Conservation (phyloP, 1,140 invertebrate species). For the Laupala kohalensis region DNA sequence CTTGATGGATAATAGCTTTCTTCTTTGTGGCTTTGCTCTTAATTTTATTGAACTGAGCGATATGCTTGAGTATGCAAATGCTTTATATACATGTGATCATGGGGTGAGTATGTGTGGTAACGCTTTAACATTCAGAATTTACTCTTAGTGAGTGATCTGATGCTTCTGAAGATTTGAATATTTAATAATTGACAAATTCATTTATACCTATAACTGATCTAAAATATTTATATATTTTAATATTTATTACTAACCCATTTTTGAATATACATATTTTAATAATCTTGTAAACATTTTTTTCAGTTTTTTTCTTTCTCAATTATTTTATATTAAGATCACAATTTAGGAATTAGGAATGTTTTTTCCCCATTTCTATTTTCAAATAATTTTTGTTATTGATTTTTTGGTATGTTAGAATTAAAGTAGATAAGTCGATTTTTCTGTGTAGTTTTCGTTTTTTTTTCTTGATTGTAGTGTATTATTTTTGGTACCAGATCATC, state of each 20-base stretch:
- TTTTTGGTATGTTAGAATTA: not conserved
- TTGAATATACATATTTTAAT: not conserved
- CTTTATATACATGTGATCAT: not conserved
- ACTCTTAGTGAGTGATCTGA: too few relatives aligned
- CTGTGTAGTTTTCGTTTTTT: not conserved
- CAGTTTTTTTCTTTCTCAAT: not conserved
- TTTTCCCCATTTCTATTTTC: not conserved
- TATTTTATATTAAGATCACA: too few relatives aligned
- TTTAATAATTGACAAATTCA: not conserved
- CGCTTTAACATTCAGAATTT: not conserved
- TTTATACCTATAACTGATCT: not conserved
- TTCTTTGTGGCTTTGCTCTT: not conserved
- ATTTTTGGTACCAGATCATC: not conserved
- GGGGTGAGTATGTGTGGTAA: not conserved
- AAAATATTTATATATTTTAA: not conserved
- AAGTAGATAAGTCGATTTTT: not conserved
- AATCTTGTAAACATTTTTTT: not conserved
- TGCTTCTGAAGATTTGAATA: not conserved
- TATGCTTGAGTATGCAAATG: conserved; percentile 1
- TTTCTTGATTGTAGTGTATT: not conserved
- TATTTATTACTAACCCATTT: not conserved
- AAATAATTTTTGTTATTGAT: not conserved
- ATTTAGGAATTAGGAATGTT: not conserved
- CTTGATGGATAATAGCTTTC: not conserved
- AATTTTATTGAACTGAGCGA: not conserved